Conservation (phyloP, 2,888 invertebrate species). For the Oeneis ivallda region DNA sequence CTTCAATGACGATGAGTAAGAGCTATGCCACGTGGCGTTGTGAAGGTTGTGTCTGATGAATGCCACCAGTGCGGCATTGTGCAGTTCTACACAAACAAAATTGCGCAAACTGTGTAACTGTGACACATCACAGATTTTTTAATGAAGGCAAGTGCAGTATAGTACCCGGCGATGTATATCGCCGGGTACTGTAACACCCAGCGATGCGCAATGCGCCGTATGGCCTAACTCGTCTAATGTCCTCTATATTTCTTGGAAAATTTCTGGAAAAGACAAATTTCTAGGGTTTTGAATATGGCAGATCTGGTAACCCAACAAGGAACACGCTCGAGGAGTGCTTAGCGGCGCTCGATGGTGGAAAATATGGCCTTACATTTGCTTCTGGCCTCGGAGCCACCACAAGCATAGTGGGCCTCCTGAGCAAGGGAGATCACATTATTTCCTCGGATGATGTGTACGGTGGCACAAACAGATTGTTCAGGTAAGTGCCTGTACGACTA, state of each 20-base stretch:
- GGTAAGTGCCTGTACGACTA: conserved; percentile 49
- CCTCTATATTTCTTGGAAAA: neutral
- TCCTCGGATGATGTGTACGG: conserved; percentile 97
- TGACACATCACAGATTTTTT: too few relatives aligned
- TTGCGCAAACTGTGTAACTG: too few relatives aligned
- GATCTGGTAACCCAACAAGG: conserved; percentile 97
- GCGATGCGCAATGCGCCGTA: neutral
- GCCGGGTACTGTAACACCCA: too few relatives aligned
- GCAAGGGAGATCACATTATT: conserved; percentile 93
- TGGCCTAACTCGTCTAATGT: too few relatives aligned
- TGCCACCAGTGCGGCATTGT: too few relatives aligned
- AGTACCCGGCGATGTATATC: too few relatives aligned
- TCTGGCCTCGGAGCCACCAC: conserved; percentile 95
- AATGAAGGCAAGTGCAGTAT: too few relatives aligned
- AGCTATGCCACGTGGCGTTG: too few relatives aligned
- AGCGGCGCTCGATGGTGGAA: conserved; percentile 94
- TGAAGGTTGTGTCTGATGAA: too few relatives aligned
- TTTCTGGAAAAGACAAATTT: conserved; percentile 37
- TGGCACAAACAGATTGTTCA: conserved; percentile 90
- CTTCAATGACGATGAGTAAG: too few relatives aligned
- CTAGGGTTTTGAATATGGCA: conserved; percentile 94
- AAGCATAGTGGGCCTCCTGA: conserved; percentile 87
- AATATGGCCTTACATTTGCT: conserved; percentile 90
- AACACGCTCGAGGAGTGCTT: conserved; percentile 93
- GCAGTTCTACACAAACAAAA: too few relatives aligned